These are phyloP conservation scores for Xenentodon cancila DNA, from an alignment of 2,797 vertebrate species.

Conservation along the genomic window DNA sequence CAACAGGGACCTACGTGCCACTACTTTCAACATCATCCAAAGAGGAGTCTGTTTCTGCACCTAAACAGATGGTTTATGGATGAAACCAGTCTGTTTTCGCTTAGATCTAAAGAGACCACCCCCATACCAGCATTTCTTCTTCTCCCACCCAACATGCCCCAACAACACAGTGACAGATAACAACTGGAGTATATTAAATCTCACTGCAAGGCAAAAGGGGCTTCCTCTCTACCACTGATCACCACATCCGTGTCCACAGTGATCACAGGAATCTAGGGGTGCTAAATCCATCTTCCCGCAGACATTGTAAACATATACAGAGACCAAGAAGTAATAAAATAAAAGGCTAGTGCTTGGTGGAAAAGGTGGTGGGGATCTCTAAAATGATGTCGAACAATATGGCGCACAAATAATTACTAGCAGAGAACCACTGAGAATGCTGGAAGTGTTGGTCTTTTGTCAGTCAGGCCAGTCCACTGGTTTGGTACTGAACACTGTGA, in stretches of 20 bases:
- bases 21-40: constrained; percentile 25
- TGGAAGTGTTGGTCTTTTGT: neutral
- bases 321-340: constrained; percentile 42
- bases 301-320: constrained; percentile 44
- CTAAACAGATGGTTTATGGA: constrained; percentile 38
- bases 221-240: constrained; percentile 9
- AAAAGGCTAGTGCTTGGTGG: constrained; percentile 34
- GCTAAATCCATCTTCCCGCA: constrained; percentile 53
- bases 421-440: neutral
- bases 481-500: no score
- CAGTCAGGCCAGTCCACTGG: neutral
- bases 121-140: constrained; percentile 19
- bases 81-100: constrained; percentile 34
- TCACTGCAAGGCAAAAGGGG: constrained; percentile 30
- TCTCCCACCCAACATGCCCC: constrained; percentile 41
- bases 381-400: constrained; percentile 30
- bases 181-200: constrained; percentile 23
- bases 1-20: constrained; percentile 19
- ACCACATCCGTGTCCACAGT: constrained; percentile 15
- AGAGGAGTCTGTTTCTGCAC: constrained; percentile 13
- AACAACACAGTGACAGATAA: constrained; percentile 34
- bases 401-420: constrained; percentile 9
- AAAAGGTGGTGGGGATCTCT: constrained; percentile 45
- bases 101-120: constrained; percentile 36
- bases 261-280: constrained; percentile 24